Evolutionary conservation across 2,113 vertebrate species (phyloP).

Genomic region (Lucifuga dentata): DNA sequence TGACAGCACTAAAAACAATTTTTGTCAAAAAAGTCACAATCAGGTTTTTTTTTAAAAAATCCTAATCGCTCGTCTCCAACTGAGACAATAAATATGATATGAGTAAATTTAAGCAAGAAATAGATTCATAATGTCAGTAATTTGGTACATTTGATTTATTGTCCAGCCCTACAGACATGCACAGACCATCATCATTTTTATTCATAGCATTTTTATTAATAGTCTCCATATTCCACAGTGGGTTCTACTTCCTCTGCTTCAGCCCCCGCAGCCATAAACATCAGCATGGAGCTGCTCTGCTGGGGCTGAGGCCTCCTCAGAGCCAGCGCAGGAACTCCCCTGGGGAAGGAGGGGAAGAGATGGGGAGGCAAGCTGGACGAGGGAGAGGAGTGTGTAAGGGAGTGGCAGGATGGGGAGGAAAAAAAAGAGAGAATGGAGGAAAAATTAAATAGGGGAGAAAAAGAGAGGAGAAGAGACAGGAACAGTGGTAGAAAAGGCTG

Average conservation of each 20-base stretch:
- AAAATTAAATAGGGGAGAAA: conserved; percentile 1
- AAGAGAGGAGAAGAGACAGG: conserved; percentile 1
- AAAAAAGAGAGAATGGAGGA: not conserved
- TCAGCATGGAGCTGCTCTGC: conserved; percentile 14
- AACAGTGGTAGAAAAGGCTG: conserved; percentile 9
- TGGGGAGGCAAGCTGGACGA: conserved; percentile 10
- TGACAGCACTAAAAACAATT: no score
- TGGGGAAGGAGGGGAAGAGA: not conserved
- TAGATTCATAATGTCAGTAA: no score
- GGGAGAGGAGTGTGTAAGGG: conserved; percentile 18
- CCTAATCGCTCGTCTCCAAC: no score
- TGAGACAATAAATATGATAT: no score
- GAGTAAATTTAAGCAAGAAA: no score
- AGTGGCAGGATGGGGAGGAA: conserved; percentile 3
- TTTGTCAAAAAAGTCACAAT: no score
- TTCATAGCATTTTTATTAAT: no score
- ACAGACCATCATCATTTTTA: no score
- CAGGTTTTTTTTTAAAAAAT: no score
- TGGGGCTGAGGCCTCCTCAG: conserved; percentile 5
- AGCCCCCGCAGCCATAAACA: conserved; percentile 48
- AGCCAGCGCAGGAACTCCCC: conserved; percentile 4
- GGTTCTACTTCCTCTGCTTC: conserved; percentile 34
- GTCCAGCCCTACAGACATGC: no score
- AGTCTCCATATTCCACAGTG: conserved; percentile 55
- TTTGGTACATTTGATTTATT: no score